Evolutionary conservation across 2,113 vertebrate genomes (phyloP), one percentile per base, ranked within the genome.

Genomic region (Strix aluco): DNA sequence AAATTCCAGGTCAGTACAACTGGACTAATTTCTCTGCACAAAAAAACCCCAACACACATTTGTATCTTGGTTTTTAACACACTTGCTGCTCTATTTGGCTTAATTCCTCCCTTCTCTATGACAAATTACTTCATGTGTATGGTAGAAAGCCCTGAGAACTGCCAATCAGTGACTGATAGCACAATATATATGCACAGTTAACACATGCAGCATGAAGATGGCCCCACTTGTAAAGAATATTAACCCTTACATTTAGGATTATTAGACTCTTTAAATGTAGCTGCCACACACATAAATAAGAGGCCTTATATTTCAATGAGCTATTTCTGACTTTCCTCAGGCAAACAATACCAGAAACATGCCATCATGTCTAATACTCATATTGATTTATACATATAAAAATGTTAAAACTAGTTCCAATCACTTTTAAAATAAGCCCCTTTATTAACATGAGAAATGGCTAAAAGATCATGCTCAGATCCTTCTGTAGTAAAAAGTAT

Each of bases 341-440:
- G 95, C 88, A 97, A 94, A 94, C 63, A 94, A 61, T 54, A 79
- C 46, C 71, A 94, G 81, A 79, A 96, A 72, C 69, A 79, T 34
- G 21, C 40, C 86, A 69, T 67, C 86, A 51, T 29, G 36, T 66
- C 83, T 87, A 94, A 92, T 79, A 89, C 22, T 58, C 23, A 26
- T 71, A 95, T 88, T 88, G 86, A 93, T 94, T 94, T 95, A 94
- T 84, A 81, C 36, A 90, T 36, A 75, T 51, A 91, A 92, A 88
- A 86, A 71, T 42, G 55, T 61, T 94, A 86, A 90, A 96, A 74
- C 71, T 29, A 69, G 52, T 92, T 89, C 65, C 17, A 95, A 66
- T 93, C 82, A 78, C 72, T 88, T 92, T 66, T 83, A 79, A 86
- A 94, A 88, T 65, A 81, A 94, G 61, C 19, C 61, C 36, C 44